A percentile compares a stretch with the other conserved stretches of the same genome.
Evolutionary conservation across 1,140 invertebrate species (phyloP).

Genomic region (Rhynchophorus ferrugineus): DNA sequence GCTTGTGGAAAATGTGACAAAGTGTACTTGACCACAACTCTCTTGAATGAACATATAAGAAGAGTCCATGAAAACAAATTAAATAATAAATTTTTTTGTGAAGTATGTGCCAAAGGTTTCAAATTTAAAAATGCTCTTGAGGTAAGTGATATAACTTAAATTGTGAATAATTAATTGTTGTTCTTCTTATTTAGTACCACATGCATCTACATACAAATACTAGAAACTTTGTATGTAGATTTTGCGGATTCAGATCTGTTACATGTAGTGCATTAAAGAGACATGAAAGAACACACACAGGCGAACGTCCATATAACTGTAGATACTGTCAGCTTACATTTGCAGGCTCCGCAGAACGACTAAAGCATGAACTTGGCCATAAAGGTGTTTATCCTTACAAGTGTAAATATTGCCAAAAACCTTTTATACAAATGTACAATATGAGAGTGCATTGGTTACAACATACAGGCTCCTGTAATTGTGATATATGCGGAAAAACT

Average conservation of each 20-base stretch:
- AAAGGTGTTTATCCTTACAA: constrained; percentile 64
- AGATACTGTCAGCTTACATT: constrained; percentile 55
- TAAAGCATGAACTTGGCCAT: constrained; percentile 50
- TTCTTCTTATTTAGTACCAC: constrained; percentile 20
- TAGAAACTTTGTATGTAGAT: constrained; percentile 46
- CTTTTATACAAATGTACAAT: constrained; percentile 43
- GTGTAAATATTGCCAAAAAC: constrained; percentile 62
- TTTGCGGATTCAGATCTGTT: constrained; percentile 49
- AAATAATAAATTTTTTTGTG: constrained; percentile 11
- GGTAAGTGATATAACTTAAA: neutral
- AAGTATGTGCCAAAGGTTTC: constrained; percentile 23
- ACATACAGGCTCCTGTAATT: constrained; percentile 23
- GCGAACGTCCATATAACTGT: constrained; percentile 36
- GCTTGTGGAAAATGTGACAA: constrained; percentile 40
- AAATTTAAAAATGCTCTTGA: constrained; percentile 18
- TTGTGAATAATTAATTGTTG: neutral
- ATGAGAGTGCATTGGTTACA: constrained; percentile 27
- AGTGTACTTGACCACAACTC: constrained; percentile 18
- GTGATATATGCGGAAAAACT: constrained; percentile 22
- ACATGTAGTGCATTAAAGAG: constrained; percentile 40
- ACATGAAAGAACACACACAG: constrained; percentile 35
- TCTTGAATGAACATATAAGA: constrained; percentile 18
- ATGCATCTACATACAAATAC: constrained; percentile 36
- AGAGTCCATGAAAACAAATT: no score
- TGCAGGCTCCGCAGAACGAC: constrained; percentile 57